Base-by-base conservation (phyloP, 1,140 invertebrate genomes). In the Globodera rostochiensis region DNA sequence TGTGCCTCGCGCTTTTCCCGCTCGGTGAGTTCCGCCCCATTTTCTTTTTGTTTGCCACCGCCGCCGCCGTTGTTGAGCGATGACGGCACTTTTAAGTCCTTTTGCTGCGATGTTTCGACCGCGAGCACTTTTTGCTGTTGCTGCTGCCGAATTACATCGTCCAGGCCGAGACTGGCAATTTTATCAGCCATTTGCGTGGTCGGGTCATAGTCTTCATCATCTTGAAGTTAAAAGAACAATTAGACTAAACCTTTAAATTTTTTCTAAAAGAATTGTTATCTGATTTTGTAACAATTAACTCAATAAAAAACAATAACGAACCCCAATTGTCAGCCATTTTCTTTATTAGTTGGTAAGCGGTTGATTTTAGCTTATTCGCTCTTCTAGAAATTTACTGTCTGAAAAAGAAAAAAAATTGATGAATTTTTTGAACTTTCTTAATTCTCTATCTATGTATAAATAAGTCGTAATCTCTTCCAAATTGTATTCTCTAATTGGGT, bases 131-230 rank as follows among this genome's bases (percentile, higher is more conserved):
- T 49, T 25, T 60, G 46, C 19, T 49, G n/a, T 67, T 83, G 60
- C 50, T 73, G 71, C 6, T 79, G 79, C 13, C 49, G 53, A 64
- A 47, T 60, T 13, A 73, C 64, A n/a, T 83, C 64, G 45, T 83
- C 82, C 9, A 83, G 45, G 36, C 82, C 82, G 46, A 85, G 74
- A 25, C 46, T 60, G 36, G 83, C 82, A n/a, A 83, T 81, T 60
- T 84, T 81, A n/a, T 83, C 82, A 4, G 83, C 71, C 80, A 82
- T 49, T 45, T 73, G 79, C 6, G 82, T 74, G 21, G 8, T 50
- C 13, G 83, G 49, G 79, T 83, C 82, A 69, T 80, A 83, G 69
- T 83, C 82, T 8, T 83, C 82, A 15, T 84, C 82, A 46, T 83
- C 82, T 83, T 6, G 36, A 36, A 36, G 36, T 36, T 36, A 36